Evolutionary conservation across 2,113 vertebrate species (phyloP).

Genomic region (Protobothrops flavoviridis): DNA sequence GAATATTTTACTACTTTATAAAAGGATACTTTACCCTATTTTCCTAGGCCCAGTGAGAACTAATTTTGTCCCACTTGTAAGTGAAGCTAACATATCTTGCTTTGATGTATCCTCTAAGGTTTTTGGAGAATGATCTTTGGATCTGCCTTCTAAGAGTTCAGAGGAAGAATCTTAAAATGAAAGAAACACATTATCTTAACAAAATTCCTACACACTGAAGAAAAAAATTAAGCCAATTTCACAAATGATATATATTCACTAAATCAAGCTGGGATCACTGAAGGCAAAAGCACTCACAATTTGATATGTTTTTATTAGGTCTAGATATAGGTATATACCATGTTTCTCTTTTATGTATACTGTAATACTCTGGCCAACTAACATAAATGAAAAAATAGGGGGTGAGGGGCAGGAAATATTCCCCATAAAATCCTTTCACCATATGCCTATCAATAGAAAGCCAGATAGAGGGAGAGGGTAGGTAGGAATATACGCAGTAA

Average conservation of each 20-base stretch:
- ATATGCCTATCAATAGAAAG: not conserved
- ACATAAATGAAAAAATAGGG: not conserved
- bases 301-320: not conserved
- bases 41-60: slow-evolving; percentile 68
- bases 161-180: slow-evolving; percentile 35
- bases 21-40: slow-evolving; percentile 76
- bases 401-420: not conserved
- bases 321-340: not conserved
- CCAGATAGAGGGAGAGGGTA: not conserved
- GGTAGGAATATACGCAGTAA: not conserved
- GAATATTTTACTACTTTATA: not conserved
- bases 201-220: slow-evolving; percentile 8
- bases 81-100: slow-evolving; percentile 62
- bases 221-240: not conserved
- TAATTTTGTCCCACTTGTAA: slow-evolving; percentile 64
- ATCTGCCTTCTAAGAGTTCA: slow-evolving; percentile 46
- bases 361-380: not conserved
- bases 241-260: not conserved
- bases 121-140: slow-evolving; percentile 46
- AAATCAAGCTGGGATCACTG: not conserved
- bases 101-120: slow-evolving; percentile 51
- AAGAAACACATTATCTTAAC: slow-evolving; percentile 5
- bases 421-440: not conserved
- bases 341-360: not conserved
- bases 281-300: too few relatives aligned